Evolutionary conservation across 2,888 invertebrate species (phyloP).

Genomic region (Amphipyra berbera): DNA sequence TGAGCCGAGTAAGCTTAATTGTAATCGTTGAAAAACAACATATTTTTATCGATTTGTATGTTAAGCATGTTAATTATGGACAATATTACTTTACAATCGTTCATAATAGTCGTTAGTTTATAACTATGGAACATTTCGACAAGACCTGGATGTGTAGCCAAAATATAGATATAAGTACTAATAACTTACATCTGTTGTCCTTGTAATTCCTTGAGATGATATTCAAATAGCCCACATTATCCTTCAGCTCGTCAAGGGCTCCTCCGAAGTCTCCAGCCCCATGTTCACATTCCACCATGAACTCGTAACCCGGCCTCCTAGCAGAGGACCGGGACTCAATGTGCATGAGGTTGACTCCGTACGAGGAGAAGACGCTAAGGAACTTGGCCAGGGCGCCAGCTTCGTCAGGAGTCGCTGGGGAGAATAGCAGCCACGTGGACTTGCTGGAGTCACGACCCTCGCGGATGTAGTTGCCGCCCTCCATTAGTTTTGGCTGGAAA

Average conservation of each 20-base stretch:
- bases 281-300: conserved; percentile 97
- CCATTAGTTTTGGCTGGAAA: conserved; percentile 93
- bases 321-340: conserved; percentile 97
- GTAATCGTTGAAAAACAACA: too few species aligned
- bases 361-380: conserved; percentile 95
- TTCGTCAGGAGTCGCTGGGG: conserved; percentile 94
- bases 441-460: conserved; percentile 94
- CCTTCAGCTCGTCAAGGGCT: conserved; percentile 93
- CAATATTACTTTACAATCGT: too few species aligned
- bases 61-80: too few species aligned
- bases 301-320: conserved; percentile 95
- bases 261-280: conserved; percentile 92
- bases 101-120: too few species aligned
- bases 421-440: conserved; percentile 96
- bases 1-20: too few species aligned
- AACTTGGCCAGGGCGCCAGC: conserved; percentile 97
- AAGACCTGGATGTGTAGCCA: background rate
- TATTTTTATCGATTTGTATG: too few species aligned
- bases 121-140: too few species aligned
- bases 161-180: background rate
- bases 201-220: conserved; percentile 96
- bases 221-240: conserved; percentile 94
- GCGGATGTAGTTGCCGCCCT: conserved; percentile 95
- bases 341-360: conserved; percentile 95
- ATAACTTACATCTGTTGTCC: conserved; percentile 92